phyloP scores from a whole-genome alignment of 1,140 invertebrate species.

The Papilio polyxenes region DNA sequence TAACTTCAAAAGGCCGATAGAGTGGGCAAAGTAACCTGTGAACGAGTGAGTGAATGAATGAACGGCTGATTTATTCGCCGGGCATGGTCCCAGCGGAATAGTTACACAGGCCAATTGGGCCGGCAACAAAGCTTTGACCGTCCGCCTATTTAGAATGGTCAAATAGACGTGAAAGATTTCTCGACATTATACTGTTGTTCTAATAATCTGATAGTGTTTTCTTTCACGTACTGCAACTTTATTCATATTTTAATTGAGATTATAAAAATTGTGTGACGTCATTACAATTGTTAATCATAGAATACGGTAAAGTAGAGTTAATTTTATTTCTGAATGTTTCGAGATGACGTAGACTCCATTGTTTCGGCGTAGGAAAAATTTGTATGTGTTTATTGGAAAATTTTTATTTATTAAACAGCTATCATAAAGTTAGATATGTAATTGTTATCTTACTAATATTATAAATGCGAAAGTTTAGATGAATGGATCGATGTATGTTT shows the following conservation, averaged over 20 bases:
- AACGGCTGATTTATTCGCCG: slow-evolving; percentile 67
- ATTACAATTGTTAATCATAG: too few species aligned
- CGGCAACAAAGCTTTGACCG: slow-evolving; percentile 65
- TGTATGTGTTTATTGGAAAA: too few species aligned
- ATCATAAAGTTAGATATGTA: too few species aligned
- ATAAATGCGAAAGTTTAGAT: too few species aligned
- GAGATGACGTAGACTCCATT: too few species aligned
- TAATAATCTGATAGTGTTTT: slow-evolving; percentile 4
- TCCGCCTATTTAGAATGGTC: slow-evolving; percentile 63
- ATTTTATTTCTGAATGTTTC: too few species aligned
- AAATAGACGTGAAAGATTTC: slow-evolving; percentile 50
- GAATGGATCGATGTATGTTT: too few species aligned
- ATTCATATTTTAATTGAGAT: background rate
- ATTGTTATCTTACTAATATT: too few species aligned
- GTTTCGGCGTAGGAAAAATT: too few species aligned
- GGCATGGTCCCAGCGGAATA: slow-evolving; percentile 53
- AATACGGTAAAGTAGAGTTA: too few species aligned
- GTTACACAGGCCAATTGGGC: slow-evolving; percentile 53
- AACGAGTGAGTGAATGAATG: slow-evolving; percentile 59
- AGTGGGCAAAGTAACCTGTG: slow-evolving; percentile 46
- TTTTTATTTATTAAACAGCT: too few species aligned
- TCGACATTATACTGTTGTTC: background rate
- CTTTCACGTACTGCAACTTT: background rate
- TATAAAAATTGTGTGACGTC: too few species aligned
- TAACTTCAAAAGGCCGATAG: slow-evolving; percentile 41